Evolutionary conservation across 2,797 vertebrate species (phyloP).

Genomic region (Danio kyathit): DNA sequence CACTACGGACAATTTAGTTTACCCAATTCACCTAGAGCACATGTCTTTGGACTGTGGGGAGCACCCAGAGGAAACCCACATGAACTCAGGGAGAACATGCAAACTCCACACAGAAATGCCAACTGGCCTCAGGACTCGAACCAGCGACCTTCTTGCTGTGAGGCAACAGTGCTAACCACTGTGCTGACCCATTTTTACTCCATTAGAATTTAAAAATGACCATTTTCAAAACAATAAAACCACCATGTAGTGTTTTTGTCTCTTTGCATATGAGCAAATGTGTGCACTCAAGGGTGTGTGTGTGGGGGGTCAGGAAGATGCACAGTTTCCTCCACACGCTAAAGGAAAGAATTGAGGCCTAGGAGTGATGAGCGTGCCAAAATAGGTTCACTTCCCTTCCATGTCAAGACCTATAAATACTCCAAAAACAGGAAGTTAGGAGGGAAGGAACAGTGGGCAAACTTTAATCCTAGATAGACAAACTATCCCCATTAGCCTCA

Average conservation of each 20-base stretch:
- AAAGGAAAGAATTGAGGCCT: constrained; percentile 60
- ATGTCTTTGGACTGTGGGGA: too few relatives aligned
- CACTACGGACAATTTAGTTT: too few relatives aligned
- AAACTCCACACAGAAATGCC: too few relatives aligned
- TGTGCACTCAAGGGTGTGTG: constrained; percentile 45
- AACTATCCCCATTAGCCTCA: constrained; percentile 4
- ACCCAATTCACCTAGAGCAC: too few relatives aligned
- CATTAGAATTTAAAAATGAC: too few relatives aligned
- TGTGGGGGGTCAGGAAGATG: constrained; percentile 55
- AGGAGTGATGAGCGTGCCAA: constrained; percentile 60
- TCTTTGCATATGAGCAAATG: constrained; percentile 1
- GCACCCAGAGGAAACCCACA: too few relatives aligned
- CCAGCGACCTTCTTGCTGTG: too few relatives aligned
- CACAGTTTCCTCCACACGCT: constrained; percentile 60
- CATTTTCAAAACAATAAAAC: too few relatives aligned
- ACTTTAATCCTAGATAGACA: constrained; percentile 59
- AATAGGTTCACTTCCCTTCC: constrained; percentile 70
- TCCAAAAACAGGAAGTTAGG: constrained; percentile 68
- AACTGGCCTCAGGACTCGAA: too few relatives aligned
- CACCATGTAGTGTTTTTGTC: neutral
- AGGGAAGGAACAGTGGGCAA: constrained; percentile 58
- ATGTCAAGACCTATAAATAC: constrained; percentile 68
- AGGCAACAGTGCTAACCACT: too few relatives aligned
- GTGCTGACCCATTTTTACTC: too few relatives aligned
- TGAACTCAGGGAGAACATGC: too few relatives aligned